Percentiles rank a stretch among this genome's conserved stretches.
These are phyloP conservation scores for Acanthosepion esculentum DNA, from an alignment of 2,888 invertebrate species.

Conservation along the genomic window DNA sequence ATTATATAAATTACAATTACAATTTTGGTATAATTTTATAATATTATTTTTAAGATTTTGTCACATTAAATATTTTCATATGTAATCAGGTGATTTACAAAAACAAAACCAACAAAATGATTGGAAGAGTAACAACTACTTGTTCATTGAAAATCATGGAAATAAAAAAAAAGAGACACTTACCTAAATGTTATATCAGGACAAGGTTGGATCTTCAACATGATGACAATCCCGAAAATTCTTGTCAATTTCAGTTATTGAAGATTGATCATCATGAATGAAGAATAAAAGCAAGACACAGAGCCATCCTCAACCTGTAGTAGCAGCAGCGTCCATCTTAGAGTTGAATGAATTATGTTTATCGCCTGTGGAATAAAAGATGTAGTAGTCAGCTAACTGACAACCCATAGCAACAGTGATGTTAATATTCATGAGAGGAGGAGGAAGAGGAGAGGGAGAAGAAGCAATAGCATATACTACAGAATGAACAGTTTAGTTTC, in stretches of 20 bases:
- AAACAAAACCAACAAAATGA: not conserved
- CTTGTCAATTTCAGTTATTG: not conserved
- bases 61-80: not conserved
- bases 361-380: conserved; percentile 20
- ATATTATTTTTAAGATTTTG: not conserved
- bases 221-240: not conserved
- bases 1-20: not conserved
- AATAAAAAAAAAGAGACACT: not conserved
- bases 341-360: conserved; percentile 22
- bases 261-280: conserved; percentile 20
- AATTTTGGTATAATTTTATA: not conserved
- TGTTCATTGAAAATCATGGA: not conserved
- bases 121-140: not conserved
- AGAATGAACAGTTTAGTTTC: not conserved
- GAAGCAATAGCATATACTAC: not conserved
- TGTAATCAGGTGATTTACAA: conserved; percentile 18
- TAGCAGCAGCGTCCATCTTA: conserved; percentile 33
- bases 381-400: conserved; percentile 9
- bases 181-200: conserved; percentile 10
- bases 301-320: not conserved
- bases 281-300: not conserved
- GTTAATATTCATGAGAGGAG: conserved; percentile 12
- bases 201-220: conserved; percentile 9
- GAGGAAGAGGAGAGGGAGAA: not conserved
- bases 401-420: conserved; percentile 9